Evolutionary conservation across 1,140 invertebrate species (phyloP).

Genomic region (Yoshiicerus persimilis): DNA sequence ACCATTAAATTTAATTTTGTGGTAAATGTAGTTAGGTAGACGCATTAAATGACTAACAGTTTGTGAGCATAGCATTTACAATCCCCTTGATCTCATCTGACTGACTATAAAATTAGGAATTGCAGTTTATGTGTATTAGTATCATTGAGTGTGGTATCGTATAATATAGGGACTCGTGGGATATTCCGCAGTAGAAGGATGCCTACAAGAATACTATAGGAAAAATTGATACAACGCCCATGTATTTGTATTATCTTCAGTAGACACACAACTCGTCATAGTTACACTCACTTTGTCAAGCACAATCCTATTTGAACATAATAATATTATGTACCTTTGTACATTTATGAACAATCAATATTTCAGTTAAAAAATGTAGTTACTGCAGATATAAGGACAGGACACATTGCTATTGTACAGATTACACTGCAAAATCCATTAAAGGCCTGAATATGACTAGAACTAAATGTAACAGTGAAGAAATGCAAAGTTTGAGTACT

Average conservation of each 20-base stretch:
- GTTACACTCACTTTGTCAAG: neutral
- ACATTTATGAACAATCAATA: neutral
- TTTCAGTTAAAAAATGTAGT: neutral
- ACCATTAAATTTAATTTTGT: neutral
- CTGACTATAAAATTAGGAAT: neutral
- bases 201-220: neutral
- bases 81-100: neutral
- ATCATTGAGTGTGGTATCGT: neutral
- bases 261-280: neutral
- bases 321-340: neutral
- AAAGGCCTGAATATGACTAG: too few species aligned
- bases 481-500: too few species aligned
- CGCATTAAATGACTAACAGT: neutral
- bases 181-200: neutral
- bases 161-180: neutral
- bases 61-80: neutral
- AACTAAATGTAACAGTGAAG: neutral
- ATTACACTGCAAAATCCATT: neutral
- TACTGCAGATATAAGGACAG: neutral
- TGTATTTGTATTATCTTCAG: neutral
- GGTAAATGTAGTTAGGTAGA: neutral
- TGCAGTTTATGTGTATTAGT: neutral
- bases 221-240: neutral
- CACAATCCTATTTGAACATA: neutral
- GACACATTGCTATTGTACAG: neutral